Base-by-base conservation (phyloP, 1,140 invertebrate genomes). In the Calephelis nemesis region DNA sequence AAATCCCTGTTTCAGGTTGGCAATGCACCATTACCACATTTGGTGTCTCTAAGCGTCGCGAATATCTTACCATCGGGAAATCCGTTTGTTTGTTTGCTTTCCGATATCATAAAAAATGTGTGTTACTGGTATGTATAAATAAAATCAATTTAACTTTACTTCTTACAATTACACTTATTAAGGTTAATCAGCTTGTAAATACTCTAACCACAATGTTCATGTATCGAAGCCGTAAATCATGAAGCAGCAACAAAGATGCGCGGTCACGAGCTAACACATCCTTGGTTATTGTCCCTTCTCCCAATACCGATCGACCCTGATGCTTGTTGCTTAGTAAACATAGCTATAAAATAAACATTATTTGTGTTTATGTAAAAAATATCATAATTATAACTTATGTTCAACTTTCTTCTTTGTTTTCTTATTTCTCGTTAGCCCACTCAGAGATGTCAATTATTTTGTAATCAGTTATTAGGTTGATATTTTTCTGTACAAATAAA, bases 251-350 rank as follows among this genome's bases (percentile, higher is more conserved):
- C 75, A 75, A 74, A 71, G 65, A 67, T 68, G 67, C 67, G 58
- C 67, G 65, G 74, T 82, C 81, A 84, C 83, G 83, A 85, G 72
- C 50, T 19, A 63, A 45, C 52, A 68, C 77, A 85, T 85, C 82
- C 83, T 85, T 85, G 81, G 75, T 76, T 79, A 74, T 69, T 72
- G 77, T 81, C 82, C 83, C 83, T 85, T 85, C 83, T 84, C 82
- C 69, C 69, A 60, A 66, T 40, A 39, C 54, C 30, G 7, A 39
- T 30, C 30, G 54, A 39, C 54, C 52, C 52, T 54, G 52, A 54
- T 11, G 9, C 19, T 10, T 54, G 19, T 54, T 54, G 52, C 52
- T 54, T 19, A 19, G 10, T 19, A 19, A 54, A 54, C 19, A 54
- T 54, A 9, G 10, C 19, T 54, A 19, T 52, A 52, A 52, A 52